Percentiles rank a stretch among this genome's conserved stretches.
Evolutionary conservation across 2,797 vertebrate genomes (phyloP).

Genomic region (Hypotaenidia philippensis): DNA sequence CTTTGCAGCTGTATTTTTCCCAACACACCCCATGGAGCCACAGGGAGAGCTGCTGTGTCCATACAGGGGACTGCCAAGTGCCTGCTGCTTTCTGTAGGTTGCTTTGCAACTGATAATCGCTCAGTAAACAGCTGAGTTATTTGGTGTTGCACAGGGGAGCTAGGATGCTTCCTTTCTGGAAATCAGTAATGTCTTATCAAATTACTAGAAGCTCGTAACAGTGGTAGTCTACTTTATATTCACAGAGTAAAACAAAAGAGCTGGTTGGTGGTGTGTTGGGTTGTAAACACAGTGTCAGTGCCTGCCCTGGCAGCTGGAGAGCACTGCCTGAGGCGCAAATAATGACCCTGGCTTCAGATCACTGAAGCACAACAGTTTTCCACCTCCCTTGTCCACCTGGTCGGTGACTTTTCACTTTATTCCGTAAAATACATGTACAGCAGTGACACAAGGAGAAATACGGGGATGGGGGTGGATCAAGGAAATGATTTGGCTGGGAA

Average conservation of each 20-base stretch:
- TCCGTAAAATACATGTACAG: not conserved
- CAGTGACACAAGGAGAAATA: not conserved
- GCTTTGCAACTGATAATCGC: not conserved
- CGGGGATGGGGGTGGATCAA: rapidly evolving
- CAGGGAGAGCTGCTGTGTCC: not conserved
- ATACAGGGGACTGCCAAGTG: not conserved
- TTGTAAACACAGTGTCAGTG: not conserved
- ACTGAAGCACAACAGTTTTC: not conserved
- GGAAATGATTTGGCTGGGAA: conserved; percentile 1
- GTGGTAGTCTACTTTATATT: not conserved
- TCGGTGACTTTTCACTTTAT: not conserved
- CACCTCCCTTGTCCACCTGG: not conserved
- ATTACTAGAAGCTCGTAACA: not conserved
- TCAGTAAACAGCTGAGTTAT: not conserved
- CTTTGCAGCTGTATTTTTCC: not conserved
- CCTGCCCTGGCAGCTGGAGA: not conserved
- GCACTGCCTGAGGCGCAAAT: not conserved
- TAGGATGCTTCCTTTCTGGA: not conserved
- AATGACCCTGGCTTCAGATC: not conserved
- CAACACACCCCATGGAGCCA: rapidly evolving
- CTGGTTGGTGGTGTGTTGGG: not conserved
- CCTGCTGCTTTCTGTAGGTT: not conserved
- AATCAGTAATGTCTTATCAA: not conserved
- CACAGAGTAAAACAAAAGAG: not conserved
- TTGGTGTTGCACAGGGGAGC: not conserved